phyloP scores from a whole-genome alignment of 2,888 invertebrate species.

The Eupsilia transversa region DNA sequence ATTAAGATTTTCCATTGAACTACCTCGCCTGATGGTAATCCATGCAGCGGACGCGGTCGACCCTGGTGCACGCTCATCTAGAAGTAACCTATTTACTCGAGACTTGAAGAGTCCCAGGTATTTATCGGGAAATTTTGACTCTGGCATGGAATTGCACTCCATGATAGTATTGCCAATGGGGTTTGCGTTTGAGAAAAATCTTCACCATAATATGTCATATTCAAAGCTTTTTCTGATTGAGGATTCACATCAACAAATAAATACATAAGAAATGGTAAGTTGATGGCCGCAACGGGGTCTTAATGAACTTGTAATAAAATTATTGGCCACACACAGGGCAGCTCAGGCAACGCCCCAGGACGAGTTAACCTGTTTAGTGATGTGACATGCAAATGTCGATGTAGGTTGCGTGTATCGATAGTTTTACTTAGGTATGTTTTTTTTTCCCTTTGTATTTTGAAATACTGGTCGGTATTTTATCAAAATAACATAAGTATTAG shows the following conservation, averaged over 20 bases:
- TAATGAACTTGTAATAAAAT: conserved; percentile 91
- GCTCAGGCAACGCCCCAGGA: conserved; percentile 87
- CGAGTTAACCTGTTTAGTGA: conserved; percentile 85
- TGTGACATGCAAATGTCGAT: conserved; percentile 70
- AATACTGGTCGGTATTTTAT: background rate
- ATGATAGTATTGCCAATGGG: background rate
- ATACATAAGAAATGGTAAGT: conserved; percentile 76
- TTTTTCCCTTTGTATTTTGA: background rate
- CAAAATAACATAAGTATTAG: background rate
- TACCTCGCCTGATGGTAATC: background rate
- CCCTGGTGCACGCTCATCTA: background rate
- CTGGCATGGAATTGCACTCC: background rate
- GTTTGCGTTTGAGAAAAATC: background rate
- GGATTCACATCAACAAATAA: conserved; percentile 69
- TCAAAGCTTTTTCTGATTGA: conserved; percentile 50
- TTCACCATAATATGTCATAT: background rate
- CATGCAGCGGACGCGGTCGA: no score
- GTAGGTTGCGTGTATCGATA: conserved; percentile 32
- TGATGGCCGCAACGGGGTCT: conserved; percentile 81
- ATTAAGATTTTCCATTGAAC: background rate
- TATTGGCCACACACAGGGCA: conserved; percentile 90
- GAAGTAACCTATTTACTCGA: background rate
- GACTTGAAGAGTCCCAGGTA: no score
- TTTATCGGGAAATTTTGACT: background rate
- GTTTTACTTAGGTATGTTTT: background rate